A percentile compares a stretch with the other conserved stretches of the same genome.
Evolutionary conservation across 2,113 vertebrate genomes (phyloP).

Genomic region (Cariama cristata): DNA sequence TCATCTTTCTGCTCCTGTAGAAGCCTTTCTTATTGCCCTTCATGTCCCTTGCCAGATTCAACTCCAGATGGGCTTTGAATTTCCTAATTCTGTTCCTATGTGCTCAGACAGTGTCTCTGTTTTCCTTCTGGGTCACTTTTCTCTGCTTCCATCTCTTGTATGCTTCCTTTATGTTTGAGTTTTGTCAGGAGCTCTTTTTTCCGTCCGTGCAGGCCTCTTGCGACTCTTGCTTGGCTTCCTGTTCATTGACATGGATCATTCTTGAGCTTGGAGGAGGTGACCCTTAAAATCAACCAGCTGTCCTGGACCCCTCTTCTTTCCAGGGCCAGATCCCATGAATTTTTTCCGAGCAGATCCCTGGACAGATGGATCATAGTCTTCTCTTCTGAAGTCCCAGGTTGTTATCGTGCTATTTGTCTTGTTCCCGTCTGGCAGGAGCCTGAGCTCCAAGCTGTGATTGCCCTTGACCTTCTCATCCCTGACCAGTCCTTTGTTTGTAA

Average conservation of each 20-base stretch:
- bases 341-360: neutral
- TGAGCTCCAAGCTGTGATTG: neutral
- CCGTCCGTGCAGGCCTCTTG: neutral
- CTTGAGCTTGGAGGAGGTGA: neutral
- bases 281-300: neutral
- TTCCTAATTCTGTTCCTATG: neutral
- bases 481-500: neutral
- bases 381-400: neutral
- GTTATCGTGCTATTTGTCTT: neutral
- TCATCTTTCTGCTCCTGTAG: neutral
- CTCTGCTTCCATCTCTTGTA: neutral
- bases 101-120: neutral
- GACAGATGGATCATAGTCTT: neutral
- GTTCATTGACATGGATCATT: neutral
- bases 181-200: neutral
- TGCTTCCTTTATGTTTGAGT: neutral
- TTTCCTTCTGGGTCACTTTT: neutral
- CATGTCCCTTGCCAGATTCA: neutral
- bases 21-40: neutral
- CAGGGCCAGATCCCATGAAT: neutral
- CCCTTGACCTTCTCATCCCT: neutral
- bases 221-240: neutral
- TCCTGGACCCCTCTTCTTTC: neutral
- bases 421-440: neutral
- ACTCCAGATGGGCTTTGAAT: neutral